phyloP scores from a whole-genome alignment of 2,797 vertebrate genomes.

The Hyperoplus lanceolatus region DNA sequence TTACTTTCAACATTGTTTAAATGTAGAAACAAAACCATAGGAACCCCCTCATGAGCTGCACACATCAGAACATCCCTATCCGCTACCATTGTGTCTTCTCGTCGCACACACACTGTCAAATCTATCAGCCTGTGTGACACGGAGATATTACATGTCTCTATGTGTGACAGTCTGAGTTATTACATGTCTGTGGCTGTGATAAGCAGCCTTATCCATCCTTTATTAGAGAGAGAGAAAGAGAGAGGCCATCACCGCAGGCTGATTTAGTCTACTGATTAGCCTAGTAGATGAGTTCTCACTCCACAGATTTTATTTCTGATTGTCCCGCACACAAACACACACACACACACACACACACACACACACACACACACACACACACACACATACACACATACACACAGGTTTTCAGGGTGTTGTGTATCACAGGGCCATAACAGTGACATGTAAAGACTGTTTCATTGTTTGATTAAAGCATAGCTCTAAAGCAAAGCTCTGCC shows the following conservation, averaged over 20 bases:
- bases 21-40: conserved; percentile 23
- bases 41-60: conserved; percentile 17
- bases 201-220: conserved; percentile 74
- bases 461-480: conserved; percentile 57
- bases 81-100: conserved; percentile 51
- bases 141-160: conserved; percentile 74
- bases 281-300: conserved; percentile 65
- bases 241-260: conserved; percentile 42
- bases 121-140: conserved; percentile 63
- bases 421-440: conserved; percentile 41
- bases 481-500: conserved; percentile 55
- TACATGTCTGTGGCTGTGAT: conserved; percentile 76
- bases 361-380: conserved; percentile 26
- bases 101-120: conserved; percentile 59
- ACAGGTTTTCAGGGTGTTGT: conserved; percentile 30
- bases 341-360: conserved; percentile 31
- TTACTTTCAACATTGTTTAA: conserved; percentile 16
- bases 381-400: conserved; percentile 13
- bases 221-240: conserved; percentile 61
- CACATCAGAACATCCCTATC: conserved; percentile 42
- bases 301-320: conserved; percentile 78
- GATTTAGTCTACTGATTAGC: conserved; percentile 60
- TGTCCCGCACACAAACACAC: conserved; percentile 40
- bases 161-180: conserved; percentile 80
- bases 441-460: conserved; percentile 48